Conservation (phyloP, 2,797 vertebrate species). For the Otolemur crassicaudatus region DNA sequence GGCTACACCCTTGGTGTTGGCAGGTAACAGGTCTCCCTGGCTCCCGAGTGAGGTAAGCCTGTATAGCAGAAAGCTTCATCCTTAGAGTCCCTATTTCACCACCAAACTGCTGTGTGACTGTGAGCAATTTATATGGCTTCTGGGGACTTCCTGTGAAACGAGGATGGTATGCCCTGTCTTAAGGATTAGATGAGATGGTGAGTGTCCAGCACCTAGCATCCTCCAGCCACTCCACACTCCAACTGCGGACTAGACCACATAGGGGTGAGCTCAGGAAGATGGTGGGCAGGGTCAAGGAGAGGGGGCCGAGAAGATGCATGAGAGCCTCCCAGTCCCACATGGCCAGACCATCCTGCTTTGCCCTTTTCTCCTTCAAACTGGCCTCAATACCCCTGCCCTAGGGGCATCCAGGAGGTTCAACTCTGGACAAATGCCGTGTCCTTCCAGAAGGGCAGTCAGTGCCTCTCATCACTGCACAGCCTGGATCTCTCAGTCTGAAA, state of each 20-base stretch:
- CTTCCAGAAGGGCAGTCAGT: neutral
- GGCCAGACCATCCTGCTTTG: neutral
- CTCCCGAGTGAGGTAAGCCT: neutral
- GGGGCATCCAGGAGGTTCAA: neutral
- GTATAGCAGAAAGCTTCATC: neutral
- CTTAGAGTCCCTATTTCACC: neutral
- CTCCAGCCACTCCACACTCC: neutral
- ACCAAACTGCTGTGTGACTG: neutral
- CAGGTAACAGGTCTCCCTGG: neutral
- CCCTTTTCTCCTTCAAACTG: neutral
- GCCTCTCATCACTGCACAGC: neutral
- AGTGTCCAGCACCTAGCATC: neutral
- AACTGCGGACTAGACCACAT: accelerated
- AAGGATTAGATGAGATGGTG: neutral
- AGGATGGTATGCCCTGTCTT: neutral
- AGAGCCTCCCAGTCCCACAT: neutral
- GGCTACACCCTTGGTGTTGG: neutral
- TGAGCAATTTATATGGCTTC: neutral
- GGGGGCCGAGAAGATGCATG: accelerated
- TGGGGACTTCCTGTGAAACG: neutral
- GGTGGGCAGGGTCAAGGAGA: neutral
- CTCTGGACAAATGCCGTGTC: neutral
- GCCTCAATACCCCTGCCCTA: neutral
- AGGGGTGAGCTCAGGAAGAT: neutral
- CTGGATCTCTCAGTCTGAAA: neutral